These are phyloP conservation scores for Peromyscus polionotus DNA, from an alignment of 2,113 vertebrate species.

Conservation along the genomic window DNA sequence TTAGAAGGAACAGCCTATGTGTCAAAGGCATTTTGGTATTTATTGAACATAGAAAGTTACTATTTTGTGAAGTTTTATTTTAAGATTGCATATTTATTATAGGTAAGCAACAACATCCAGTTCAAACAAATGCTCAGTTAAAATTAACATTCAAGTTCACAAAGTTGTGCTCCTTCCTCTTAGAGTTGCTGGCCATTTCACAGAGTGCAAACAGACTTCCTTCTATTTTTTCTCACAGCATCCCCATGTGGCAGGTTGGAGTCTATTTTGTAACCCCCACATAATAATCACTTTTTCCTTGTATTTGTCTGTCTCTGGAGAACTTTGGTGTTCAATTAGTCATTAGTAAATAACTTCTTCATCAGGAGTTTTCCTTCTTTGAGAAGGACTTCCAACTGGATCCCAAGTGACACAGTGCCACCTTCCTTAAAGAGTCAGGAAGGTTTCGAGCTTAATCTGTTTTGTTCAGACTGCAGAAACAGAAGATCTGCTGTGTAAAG, in stretches of 20 bases:
- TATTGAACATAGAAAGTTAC: neutral
- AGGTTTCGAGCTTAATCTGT: neutral
- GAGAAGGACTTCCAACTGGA: neutral
- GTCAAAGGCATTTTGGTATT: neutral
- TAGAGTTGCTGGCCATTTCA: neutral
- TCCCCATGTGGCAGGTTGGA: neutral
- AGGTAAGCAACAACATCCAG: neutral
- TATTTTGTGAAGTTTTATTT: neutral
- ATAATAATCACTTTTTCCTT: neutral
- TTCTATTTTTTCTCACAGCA: neutral
- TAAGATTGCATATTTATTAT: neutral
- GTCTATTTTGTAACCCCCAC: neutral
- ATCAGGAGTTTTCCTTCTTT: neutral
- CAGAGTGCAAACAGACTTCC: neutral
- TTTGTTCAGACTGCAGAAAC: neutral
- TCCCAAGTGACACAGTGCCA: neutral
- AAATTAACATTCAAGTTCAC: neutral
- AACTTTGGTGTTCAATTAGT: neutral
- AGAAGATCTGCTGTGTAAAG: neutral
- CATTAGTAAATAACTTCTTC: neutral
- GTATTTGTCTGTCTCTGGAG: neutral
- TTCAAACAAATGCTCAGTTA: neutral
- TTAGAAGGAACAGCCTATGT: neutral
- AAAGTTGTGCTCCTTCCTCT: neutral
- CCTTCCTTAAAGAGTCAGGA: neutral